These are phyloP conservation scores for Gadopsis bispinosus DNA, from an alignment of 2,797 vertebrate genomes.

Conservation along the genomic window DNA sequence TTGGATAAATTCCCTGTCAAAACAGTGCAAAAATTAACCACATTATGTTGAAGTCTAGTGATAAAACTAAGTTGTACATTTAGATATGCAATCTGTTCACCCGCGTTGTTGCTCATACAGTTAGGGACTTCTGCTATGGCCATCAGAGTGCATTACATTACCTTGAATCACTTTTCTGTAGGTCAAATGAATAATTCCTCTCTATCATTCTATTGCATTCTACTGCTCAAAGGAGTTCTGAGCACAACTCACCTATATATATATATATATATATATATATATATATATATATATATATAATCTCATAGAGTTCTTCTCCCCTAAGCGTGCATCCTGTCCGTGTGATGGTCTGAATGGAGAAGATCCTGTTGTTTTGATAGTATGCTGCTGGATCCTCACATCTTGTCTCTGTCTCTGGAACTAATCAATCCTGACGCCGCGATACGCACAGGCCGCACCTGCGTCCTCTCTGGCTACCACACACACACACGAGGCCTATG, in stretches of 20 bases:
- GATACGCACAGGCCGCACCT: slow-evolving; percentile 62
- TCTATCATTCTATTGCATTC: slow-evolving; percentile 32
- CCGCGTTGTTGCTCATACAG: not conserved
- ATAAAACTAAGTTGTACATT: slow-evolving; percentile 18
- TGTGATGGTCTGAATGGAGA: slow-evolving; percentile 77
- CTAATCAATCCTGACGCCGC: slow-evolving; percentile 75
- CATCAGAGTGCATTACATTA: slow-evolving; percentile 54
- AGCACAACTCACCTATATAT: slow-evolving; percentile 41
- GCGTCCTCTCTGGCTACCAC: slow-evolving; percentile 52
- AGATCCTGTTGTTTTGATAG: slow-evolving; percentile 84
- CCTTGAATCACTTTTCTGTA: slow-evolving; percentile 15
- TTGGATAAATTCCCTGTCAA: not conserved
- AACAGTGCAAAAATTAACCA: not conserved
- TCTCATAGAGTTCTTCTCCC: slow-evolving; percentile 42
- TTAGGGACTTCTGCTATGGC: slow-evolving; percentile 33
- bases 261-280: slow-evolving; percentile 51
- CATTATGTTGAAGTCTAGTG: not conserved
- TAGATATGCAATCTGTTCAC: slow-evolving; percentile 19
- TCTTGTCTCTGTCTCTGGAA: slow-evolving; percentile 71
- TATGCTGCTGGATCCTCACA: slow-evolving; percentile 81
- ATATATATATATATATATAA: slow-evolving; percentile 56
- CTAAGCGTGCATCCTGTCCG: slow-evolving; percentile 35
- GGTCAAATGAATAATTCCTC: slow-evolving; percentile 58
- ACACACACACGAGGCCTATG: not conserved
- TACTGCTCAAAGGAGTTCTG: slow-evolving; percentile 30